Conservation (phyloP, 2,888 invertebrate species). For the Clistopyga incitator region DNA sequence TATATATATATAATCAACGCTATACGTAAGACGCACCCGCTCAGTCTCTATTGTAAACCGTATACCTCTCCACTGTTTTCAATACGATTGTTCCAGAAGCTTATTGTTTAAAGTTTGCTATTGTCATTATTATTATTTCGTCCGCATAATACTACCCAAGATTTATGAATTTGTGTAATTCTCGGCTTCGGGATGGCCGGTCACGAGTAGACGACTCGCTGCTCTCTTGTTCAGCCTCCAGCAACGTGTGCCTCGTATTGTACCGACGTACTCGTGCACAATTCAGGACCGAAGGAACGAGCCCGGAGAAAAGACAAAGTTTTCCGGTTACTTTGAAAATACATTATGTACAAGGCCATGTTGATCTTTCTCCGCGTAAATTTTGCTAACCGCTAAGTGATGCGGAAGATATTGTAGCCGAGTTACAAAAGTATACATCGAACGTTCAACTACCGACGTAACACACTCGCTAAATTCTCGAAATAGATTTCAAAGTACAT, state of each 20-base stretch:
- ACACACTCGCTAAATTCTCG: too few relatives aligned
- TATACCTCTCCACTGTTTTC: constrained; percentile 77
- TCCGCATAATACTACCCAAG: constrained; percentile 76
- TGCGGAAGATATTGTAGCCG: too few relatives aligned
- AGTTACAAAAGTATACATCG: too few relatives aligned
- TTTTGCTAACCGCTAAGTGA: too few relatives aligned
- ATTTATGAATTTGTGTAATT: constrained; percentile 81
- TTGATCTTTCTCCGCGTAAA: too few relatives aligned
- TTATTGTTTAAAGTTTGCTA: constrained; percentile 83
- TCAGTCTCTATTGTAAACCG: constrained; percentile 76
- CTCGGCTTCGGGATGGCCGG: constrained; percentile 25
- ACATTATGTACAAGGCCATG: not conserved
- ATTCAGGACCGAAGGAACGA: not conserved
- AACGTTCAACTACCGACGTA: too few relatives aligned
- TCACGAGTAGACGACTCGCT: constrained; percentile 36
- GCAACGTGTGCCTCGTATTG: not conserved
- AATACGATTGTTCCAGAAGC: constrained; percentile 82
- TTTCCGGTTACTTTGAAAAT: not conserved
- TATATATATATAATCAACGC: constrained; percentile 42
- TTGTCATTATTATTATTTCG: constrained; percentile 84
- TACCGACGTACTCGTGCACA: not conserved
- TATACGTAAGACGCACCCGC: constrained; percentile 71
- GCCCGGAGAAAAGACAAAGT: not conserved
- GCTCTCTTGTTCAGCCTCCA: constrained; percentile 9
- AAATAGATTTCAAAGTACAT: too few relatives aligned